These are phyloP conservation scores for Physeter macrocephalus DNA, from an alignment of 2,113 vertebrate genomes.

Conservation along the genomic window DNA sequence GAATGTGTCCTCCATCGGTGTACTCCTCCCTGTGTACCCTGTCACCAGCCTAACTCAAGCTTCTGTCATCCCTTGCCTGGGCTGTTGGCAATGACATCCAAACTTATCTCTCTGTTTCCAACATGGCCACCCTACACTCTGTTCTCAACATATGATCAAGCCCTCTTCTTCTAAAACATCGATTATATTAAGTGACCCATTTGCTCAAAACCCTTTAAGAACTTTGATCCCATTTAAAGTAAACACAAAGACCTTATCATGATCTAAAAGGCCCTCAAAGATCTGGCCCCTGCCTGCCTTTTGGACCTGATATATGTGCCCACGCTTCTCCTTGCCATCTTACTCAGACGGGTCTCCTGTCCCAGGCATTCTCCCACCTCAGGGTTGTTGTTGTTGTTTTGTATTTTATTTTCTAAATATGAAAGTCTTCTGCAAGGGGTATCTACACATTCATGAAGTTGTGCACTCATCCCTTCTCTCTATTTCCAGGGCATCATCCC, in stretches of 20 bases:
- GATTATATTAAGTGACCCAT: not conserved
- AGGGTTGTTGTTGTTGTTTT: not conserved
- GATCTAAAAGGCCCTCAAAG: no score
- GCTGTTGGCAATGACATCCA: not conserved
- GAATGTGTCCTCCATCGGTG: not conserved
- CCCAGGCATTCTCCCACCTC: not conserved
- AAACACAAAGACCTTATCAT: not conserved
- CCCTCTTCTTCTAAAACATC: not conserved
- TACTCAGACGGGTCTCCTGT: not conserved
- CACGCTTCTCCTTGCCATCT: not conserved
- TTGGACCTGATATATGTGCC: rapidly evolving
- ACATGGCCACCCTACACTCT: not conserved
- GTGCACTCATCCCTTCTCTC: not conserved
- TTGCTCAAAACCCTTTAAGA: not conserved
- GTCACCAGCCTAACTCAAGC: not conserved
- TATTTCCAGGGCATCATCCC: not conserved
- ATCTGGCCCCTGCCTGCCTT: not conserved
- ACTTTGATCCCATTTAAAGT: not conserved
- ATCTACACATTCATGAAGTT: not conserved
- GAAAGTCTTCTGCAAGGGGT: not conserved
- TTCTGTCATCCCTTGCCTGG: no score
- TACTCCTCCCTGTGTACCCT: not conserved
- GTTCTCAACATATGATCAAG: no score
- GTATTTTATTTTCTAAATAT: not conserved
- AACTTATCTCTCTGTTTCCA: not conserved